These are phyloP conservation scores for Boloria euphrosyne DNA, from an alignment of 2,888 invertebrate species.

Conservation along the genomic window DNA sequence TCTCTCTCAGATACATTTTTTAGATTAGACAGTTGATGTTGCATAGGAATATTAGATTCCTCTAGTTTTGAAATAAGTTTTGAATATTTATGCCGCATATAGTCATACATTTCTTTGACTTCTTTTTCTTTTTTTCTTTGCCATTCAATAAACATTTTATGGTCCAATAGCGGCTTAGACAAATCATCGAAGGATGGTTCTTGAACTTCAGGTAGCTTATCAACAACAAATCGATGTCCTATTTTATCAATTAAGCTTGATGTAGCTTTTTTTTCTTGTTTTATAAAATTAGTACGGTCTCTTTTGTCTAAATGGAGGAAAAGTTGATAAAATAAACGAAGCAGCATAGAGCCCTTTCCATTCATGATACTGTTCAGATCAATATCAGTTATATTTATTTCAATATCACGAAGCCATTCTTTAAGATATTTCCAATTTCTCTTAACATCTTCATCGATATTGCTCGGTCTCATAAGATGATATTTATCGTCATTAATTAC, in stretches of 20 bases:
- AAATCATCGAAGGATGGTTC: conserved; percentile 66
- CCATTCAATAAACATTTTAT: conserved; percentile 81
- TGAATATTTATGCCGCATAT: conserved; percentile 67
- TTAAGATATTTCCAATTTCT: conserved; percentile 78
- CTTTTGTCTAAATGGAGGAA: conserved; percentile 83
- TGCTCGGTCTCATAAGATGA: conserved; percentile 68
- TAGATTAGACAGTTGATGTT: conserved; percentile 41
- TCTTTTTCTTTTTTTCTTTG: conserved; percentile 75
- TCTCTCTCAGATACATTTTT: conserved; percentile 50
- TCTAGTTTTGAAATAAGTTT: conserved; percentile 62
- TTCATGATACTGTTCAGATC: conserved; percentile 75
- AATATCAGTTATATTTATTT: conserved; percentile 67
- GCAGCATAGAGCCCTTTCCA: conserved; percentile 74
- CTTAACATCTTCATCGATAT: conserved; percentile 64
- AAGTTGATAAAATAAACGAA: conserved; percentile 83
- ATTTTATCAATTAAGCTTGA: conserved; percentile 68
- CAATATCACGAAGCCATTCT: conserved; percentile 78
- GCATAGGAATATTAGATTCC: conserved; percentile 52
- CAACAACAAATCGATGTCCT: conserved; percentile 63
- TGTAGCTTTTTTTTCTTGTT: conserved; percentile 70
- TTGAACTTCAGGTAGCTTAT: conserved; percentile 57
- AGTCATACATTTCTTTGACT: conserved; percentile 70
- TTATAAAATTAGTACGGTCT: conserved; percentile 80
- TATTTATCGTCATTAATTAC: conserved; percentile 82
- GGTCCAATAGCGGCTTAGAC: conserved; percentile 70